Evolutionary conservation across 64 coral and sea anemone species (phyloP).

Genomic region (Anthopleura sola): DNA sequence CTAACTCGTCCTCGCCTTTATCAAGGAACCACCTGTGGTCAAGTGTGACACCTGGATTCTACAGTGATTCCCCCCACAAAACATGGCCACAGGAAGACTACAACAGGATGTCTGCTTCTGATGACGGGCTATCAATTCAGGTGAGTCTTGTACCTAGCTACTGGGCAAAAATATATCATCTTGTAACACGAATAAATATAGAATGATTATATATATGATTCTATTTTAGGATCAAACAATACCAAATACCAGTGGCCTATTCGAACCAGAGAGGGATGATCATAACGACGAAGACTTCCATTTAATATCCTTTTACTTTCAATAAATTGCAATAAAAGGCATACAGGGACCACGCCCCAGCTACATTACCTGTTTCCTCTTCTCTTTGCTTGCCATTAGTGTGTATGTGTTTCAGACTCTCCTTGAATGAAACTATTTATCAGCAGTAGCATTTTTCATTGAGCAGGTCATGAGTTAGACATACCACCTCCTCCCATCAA

Average conservation of each 20-base stretch:
- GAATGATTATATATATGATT: not conserved
- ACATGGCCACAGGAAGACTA: not conserved
- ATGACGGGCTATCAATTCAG: not conserved
- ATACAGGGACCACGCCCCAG: too few species aligned
- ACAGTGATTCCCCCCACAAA: not conserved
- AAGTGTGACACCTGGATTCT: not conserved
- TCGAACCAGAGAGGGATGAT: not conserved
- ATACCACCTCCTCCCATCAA: too few species aligned
- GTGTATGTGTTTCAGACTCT: too few species aligned
- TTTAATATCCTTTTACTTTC: constrained; percentile 11
- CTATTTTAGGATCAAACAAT: not conserved
- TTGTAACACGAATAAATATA: not conserved
- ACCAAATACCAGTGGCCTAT: not conserved
- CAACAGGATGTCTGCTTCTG: not conserved
- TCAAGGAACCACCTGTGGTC: not conserved
- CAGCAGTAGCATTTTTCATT: too few species aligned
- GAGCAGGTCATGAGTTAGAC: too few species aligned
- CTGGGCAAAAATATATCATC: not conserved
- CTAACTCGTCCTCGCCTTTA: not conserved
- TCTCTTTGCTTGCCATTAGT: too few species aligned
- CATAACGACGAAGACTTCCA: not conserved
- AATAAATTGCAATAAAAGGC: too few species aligned
- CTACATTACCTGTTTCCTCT: too few species aligned
- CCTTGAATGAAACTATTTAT: too few species aligned
- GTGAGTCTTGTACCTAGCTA: not conserved